Evolutionary conservation across 2,888 invertebrate species (phyloP).

Genomic region (Xylota segnis): DNA sequence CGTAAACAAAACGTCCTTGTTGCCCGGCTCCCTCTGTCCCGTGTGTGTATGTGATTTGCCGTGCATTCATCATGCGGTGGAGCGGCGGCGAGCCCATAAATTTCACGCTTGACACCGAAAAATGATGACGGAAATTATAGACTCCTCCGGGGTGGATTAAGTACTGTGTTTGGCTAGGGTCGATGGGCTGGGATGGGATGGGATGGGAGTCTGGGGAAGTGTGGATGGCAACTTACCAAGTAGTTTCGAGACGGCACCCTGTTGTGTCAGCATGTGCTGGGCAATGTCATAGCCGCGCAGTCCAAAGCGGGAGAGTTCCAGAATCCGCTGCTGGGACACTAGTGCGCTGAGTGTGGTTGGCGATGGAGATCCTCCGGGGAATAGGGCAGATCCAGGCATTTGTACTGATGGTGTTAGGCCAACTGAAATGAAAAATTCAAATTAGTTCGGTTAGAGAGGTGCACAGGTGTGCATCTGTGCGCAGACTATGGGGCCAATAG

Average conservation of each 20-base stretch:
- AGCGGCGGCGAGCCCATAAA: constrained; percentile 65
- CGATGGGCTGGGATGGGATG: constrained; percentile 16
- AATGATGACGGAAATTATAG: constrained; percentile 75
- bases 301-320: constrained; percentile 83
- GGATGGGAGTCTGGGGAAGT: neutral
- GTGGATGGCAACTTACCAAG: constrained; percentile 81
- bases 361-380: constrained; percentile 83
- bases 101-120: constrained; percentile 77
- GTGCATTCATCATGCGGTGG: constrained; percentile 53
- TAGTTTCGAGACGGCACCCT: constrained; percentile 83
- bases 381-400: constrained; percentile 81
- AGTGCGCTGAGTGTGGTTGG: constrained; percentile 89
- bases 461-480: too few species aligned
- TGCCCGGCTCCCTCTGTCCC: constrained; percentile 23
- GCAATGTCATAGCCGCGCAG: constrained; percentile 83
- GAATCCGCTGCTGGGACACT: constrained; percentile 86
- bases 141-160: constrained; percentile 59
- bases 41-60: constrained; percentile 22
- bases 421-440: constrained; percentile 78
- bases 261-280: constrained; percentile 83
- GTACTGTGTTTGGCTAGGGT: constrained; percentile 57
- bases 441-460: too few species aligned
- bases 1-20: constrained; percentile 80
- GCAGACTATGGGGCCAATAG: too few species aligned
- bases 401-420: constrained; percentile 83